Conservation (phyloP, 1,140 invertebrate species). For the Glossosoma conforme region DNA sequence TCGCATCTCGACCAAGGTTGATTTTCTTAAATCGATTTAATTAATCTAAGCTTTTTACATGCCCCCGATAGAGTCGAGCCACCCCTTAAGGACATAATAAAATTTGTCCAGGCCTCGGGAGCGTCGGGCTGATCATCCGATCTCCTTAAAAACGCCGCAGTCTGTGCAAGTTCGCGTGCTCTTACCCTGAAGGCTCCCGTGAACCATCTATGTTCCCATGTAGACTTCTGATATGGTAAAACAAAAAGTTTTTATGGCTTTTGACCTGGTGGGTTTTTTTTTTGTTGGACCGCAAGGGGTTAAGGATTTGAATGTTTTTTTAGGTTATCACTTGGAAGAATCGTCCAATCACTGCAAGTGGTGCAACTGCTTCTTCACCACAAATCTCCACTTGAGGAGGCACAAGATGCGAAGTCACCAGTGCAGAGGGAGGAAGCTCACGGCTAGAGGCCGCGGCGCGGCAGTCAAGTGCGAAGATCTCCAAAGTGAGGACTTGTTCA, state of each 20-base stretch:
- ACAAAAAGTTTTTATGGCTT: neutral
- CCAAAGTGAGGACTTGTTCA: constrained; percentile 5
- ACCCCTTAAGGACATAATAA: too few relatives aligned
- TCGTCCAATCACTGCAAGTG: constrained; percentile 16
- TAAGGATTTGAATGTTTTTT: neutral
- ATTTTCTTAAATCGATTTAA: too few relatives aligned
- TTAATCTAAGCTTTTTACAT: too few relatives aligned
- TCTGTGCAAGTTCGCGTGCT: neutral
- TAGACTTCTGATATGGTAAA: neutral
- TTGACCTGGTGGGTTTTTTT: neutral
- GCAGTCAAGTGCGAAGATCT: neutral
- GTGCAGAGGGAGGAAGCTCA: constrained; percentile 13
- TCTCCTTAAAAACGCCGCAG: neutral
- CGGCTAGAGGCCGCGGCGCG: neutral
- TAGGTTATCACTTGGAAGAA: constrained; percentile 25
- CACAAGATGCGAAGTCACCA: too few relatives aligned
- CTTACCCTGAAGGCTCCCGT: neutral
- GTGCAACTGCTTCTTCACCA: constrained; percentile 25
- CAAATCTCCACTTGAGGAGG: constrained; percentile 23
- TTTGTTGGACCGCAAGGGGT: neutral
- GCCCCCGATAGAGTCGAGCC: too few relatives aligned
- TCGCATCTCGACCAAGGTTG: too few relatives aligned
- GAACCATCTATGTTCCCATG: neutral
- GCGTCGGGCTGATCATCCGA: neutral
- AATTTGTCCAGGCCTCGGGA: too few relatives aligned